A percentile compares a stretch with the other conserved stretches of the same genome.
phyloP scores from a whole-genome alignment of 1,140 invertebrate genomes.

The Ooceraea biroi region DNA sequence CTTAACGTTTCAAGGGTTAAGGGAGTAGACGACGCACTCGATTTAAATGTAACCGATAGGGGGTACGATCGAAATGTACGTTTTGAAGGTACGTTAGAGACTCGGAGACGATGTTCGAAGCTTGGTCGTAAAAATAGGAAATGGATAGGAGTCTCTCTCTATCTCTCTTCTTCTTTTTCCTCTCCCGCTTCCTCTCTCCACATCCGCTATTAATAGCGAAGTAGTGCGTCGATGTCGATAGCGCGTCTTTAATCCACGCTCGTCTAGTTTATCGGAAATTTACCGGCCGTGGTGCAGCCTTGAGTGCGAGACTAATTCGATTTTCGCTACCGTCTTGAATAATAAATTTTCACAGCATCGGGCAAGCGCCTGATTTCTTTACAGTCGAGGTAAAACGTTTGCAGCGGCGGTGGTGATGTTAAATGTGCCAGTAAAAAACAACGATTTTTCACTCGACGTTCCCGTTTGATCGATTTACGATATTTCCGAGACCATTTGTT shows the following conservation, averaged over 20 bases:
- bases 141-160: slow-evolving; percentile 68
- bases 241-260: slow-evolving; percentile 67
- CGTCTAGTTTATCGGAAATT: slow-evolving; percentile 75
- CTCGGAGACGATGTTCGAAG: slow-evolving; percentile 51
- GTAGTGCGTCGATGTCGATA: slow-evolving; percentile 72
- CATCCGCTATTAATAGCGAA: slow-evolving; percentile 72
- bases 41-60: slow-evolving; percentile 69
- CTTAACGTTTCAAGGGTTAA: slow-evolving; percentile 32
- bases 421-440: slow-evolving; percentile 31
- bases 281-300: slow-evolving; percentile 51
- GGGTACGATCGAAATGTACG: slow-evolving; percentile 48
- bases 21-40: slow-evolving; percentile 19
- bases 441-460: slow-evolving; percentile 25
- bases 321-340: slow-evolving; percentile 59
- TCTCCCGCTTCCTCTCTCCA: background rate
- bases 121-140: slow-evolving; percentile 75
- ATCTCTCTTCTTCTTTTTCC: background rate
- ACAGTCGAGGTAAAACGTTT: slow-evolving; percentile 12
- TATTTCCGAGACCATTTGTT: slow-evolving; percentile 19
- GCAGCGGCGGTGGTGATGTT: slow-evolving; percentile 21
- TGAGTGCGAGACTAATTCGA: slow-evolving; percentile 35
- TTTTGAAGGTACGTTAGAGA: slow-evolving; percentile 55
- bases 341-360: slow-evolving; percentile 24
- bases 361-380: slow-evolving; percentile 28
- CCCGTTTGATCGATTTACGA: slow-evolving; percentile 29